Percentiles rank a stretch among this genome's conserved stretches.
These are phyloP conservation scores for Cheilinus undulatus DNA, from an alignment of 2,113 vertebrate species.

Conservation along the genomic window DNA sequence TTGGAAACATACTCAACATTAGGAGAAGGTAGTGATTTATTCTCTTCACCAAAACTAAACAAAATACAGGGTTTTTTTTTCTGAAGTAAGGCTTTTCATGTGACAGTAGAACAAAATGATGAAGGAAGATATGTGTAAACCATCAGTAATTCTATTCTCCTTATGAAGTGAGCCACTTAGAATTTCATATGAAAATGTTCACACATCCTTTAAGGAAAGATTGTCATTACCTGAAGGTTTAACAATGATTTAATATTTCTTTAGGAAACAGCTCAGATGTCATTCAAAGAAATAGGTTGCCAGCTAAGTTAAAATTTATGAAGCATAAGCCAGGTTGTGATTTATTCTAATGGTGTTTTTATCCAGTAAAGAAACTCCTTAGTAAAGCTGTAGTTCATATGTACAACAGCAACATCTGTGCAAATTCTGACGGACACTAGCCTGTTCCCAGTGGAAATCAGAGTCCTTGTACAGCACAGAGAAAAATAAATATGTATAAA, in stretches of 20 bases:
- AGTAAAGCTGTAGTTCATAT: neutral
- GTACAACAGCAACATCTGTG: slow-evolving; percentile 25
- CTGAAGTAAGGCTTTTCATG: slow-evolving; percentile 77
- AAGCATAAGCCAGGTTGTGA: neutral
- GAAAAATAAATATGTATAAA: slow-evolving; percentile 66
- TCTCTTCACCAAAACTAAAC: slow-evolving; percentile 38
- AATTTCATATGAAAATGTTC: slow-evolving; percentile 16
- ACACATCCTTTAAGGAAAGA: slow-evolving; percentile 23
- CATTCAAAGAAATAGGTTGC: neutral
- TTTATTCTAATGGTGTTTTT: slow-evolving; percentile 12
- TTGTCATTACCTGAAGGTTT: slow-evolving; percentile 12
- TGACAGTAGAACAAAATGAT: slow-evolving; percentile 38
- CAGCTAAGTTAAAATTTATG: neutral
- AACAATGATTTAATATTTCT: no score
- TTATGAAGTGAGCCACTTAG: neutral
- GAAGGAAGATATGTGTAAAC: slow-evolving; percentile 55
- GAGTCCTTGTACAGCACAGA: slow-evolving; percentile 21
- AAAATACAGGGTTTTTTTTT: slow-evolving; percentile 11
- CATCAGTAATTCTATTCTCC: slow-evolving; percentile 13
- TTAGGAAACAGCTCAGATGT: neutral
- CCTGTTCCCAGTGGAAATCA: slow-evolving; percentile 12
- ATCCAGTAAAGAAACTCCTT: neutral
- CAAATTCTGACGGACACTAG: slow-evolving; percentile 33
- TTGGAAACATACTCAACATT: slow-evolving; percentile 42
- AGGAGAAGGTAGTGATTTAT: slow-evolving; percentile 17